Conservation (phyloP, 2,797 vertebrate species). For the Rallus crepitans region DNA sequence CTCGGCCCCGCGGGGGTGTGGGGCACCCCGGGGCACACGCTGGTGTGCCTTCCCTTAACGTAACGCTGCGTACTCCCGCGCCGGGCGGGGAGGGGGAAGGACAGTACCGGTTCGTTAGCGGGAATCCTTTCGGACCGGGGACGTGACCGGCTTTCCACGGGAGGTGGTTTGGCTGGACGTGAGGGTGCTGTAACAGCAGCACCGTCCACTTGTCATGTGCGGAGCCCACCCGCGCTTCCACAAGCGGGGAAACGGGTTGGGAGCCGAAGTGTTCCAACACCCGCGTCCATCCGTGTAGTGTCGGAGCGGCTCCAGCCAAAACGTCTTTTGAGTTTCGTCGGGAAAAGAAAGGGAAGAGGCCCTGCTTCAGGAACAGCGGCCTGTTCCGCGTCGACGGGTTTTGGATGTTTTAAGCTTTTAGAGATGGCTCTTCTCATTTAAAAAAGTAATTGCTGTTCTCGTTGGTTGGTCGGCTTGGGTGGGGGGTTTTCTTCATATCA, state of each 20-base stretch:
- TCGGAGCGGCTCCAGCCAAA: too few species aligned
- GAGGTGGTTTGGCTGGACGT: background rate
- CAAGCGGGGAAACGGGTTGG: background rate
- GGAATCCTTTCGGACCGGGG: background rate
- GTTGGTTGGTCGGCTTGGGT: background rate
- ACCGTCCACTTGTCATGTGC: too few species aligned
- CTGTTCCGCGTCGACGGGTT: background rate
- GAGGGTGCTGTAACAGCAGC: too few species aligned
- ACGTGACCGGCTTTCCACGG: background rate
- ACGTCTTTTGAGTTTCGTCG: background rate
- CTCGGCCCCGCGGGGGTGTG: background rate
- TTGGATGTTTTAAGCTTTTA: background rate
- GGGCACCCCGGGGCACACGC: background rate
- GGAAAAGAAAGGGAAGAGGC: background rate
- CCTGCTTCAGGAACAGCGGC: background rate
- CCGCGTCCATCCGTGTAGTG: background rate
- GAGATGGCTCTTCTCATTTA: accelerated
- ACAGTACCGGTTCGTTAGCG: background rate
- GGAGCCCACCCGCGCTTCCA: background rate
- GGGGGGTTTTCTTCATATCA: too few species aligned
- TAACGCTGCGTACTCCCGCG: background rate
- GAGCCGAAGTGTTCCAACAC: too few species aligned
- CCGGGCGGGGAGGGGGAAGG: background rate
- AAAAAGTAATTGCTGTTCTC: background rate
- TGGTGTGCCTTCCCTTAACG: accelerated